Base-by-base conservation (phyloP, 92 coral and sea anemone genomes). In the Ricordea florida region DNA sequence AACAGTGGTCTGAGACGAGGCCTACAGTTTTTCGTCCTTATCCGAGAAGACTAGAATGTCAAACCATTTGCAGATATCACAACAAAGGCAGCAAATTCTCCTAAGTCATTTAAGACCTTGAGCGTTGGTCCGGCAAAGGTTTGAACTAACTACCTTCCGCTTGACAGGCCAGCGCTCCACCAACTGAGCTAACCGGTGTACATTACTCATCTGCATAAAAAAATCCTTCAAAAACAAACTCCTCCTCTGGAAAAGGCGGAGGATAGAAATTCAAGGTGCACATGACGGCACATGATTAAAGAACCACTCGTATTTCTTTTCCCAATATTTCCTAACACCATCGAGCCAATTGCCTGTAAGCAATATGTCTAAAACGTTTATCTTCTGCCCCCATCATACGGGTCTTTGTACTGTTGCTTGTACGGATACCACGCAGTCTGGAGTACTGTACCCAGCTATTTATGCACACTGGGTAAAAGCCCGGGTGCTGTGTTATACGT, bases 301-400 rank as follows among this genome's bases (percentile, higher is more conserved):
- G 78, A 44, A 82, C 82, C 0, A 82, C 86, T 43, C 83, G 42
- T 17, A 87, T 79, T 43, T 87, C 80, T 56, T 79, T 81, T 23
- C 92, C 85, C 21, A 86, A 20, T 25, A 86, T 74, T 9, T 84
- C 76, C 87, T 80, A 81, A 38, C 76, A 87, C 84, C 87, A 87
- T 36, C 87, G 45, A 9, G 74, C 84, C 30, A 75, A 66, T 63
- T 81, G 87, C 20, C 87, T 61, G 56, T 81, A 82, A 0, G 77
- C 66, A 3, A 56, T 40, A 45, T 75, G 88, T 29, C 89, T 23
- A 18, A 18, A 21, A 15, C 42, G 61, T 66, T 78, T 76, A n/a
- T 23, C 76, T 64, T 28, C 47, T 64, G 4, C 72, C 78, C 5
- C 88, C 88, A 25, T 78, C 70, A 2, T 62, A 62, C 2, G 76